These are phyloP conservation scores for Strix uralensis DNA, from an alignment of 2,113 vertebrate genomes.

Conservation along the genomic window DNA sequence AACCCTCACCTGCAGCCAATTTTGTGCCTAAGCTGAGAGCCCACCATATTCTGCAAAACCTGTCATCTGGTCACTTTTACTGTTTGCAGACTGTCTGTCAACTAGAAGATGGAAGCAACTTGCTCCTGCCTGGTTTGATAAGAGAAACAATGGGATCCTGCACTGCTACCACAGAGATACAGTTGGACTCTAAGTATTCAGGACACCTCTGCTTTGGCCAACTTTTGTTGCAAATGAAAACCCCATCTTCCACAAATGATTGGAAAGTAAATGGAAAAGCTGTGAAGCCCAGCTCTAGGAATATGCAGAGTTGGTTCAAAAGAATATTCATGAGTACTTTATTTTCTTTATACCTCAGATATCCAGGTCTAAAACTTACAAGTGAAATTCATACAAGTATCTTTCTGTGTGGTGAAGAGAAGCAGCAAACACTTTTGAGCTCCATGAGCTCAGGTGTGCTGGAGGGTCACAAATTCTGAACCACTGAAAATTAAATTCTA, in stretches of 20 bases:
- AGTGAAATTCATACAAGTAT: not conserved
- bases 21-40: not conserved
- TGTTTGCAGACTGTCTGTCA: not conserved
- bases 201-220: not conserved
- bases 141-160: not conserved
- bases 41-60: not conserved
- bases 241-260: not conserved
- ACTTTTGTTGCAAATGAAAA: accelerated
- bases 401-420: not conserved
- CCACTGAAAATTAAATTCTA: slow-evolving; percentile 10
- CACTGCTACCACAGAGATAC: not conserved
- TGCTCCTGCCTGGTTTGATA: not conserved
- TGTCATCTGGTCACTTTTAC: not conserved
- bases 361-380: not conserved
- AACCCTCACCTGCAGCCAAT: not conserved
- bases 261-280: not conserved
- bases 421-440: not conserved
- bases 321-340: not conserved
- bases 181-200: not conserved
- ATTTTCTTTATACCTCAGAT: not conserved
- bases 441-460: not conserved
- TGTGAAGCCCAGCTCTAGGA: not conserved
- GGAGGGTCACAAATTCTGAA: not conserved
- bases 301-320: not conserved
- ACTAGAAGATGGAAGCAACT: not conserved